Evolutionary conservation across 1,140 invertebrate genomes (phyloP), one percentile per base, ranked within the genome.

Genomic region (Bombus vancouverensis): DNA sequence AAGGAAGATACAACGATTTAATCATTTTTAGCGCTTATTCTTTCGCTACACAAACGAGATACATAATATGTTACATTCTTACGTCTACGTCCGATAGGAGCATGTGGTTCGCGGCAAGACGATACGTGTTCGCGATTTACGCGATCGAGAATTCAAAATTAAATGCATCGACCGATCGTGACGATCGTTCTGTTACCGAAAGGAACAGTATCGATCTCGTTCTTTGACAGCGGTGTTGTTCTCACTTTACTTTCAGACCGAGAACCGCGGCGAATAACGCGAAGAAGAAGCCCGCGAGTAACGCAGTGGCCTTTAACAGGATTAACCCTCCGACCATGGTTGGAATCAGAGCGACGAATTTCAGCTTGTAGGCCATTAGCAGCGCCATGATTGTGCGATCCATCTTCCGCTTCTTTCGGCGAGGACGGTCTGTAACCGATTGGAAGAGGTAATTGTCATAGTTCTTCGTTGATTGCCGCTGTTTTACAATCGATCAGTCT

Each of bases 231-330:
- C 18, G n/a, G n/a, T 4, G 9, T 8, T 10, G 25, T 39, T 53
- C 18, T 44, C 85, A 94, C 32, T 93, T 90, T 32, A 89, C 83
- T 74, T 95, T 95, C 65, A 96, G 92, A 37, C 95, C 96, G 82
- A 97, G 95, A 3, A 96, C 96, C 5, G 96, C 95, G 1, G 96
- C 97, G 91, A 98, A 98, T 3, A 98, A 93, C 3, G 98, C 97
- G 93, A 98, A 98, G 95, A 98, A 98, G 94, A 98, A 98, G 85
- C 97, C 97, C 28, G 97, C 97, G 59, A 98, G 93, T 13, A 97
- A 96, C 10, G 97, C 97, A 3, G 97, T 97, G 73, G 97, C 97
- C 2, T 97, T 96, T 37, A 98, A 93, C 15, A 98, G 94, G 2
- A 97, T 95, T 42, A 98, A 92, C 22, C 97, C 97, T 37, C 97